A percentile compares a stretch with the other conserved stretches of the same genome.
These are phyloP conservation scores for Ciconia stormi DNA, from an alignment of 2,113 vertebrate species.

Conservation along the genomic window DNA sequence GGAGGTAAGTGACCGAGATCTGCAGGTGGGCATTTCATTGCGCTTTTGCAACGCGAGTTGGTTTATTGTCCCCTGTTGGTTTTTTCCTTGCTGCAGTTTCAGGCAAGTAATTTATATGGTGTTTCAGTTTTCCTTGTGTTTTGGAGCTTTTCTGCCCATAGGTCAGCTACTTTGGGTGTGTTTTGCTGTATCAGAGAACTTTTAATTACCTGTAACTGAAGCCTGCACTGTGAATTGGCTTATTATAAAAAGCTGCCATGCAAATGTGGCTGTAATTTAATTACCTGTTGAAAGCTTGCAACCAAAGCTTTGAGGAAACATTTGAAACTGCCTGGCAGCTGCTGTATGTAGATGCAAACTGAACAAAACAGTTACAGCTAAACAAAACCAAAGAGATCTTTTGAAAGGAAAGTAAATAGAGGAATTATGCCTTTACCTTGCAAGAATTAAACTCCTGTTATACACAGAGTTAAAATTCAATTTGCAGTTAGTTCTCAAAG, in stretches of 20 bases:
- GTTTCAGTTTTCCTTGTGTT: neutral
- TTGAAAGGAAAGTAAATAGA: neutral
- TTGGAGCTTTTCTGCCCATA: neutral
- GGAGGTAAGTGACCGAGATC: neutral
- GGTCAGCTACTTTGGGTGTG: neutral
- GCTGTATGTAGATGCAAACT: neutral
- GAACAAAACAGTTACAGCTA: neutral
- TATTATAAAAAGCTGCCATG: neutral
- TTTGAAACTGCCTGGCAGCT: neutral
- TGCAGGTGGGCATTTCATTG: neutral
- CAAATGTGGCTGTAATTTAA: neutral
- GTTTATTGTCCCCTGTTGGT: neutral
- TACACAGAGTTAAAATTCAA: neutral
- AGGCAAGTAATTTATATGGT: neutral
- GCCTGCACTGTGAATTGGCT: neutral
- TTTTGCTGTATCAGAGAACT: neutral
- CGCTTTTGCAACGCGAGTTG: neutral
- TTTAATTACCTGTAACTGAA: constrained; percentile 15
- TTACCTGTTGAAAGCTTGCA: constrained; percentile 2
- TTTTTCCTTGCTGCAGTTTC: neutral
- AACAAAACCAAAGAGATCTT: neutral
- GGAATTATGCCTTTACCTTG: neutral
- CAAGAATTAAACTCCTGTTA: neutral
- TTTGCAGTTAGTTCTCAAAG: neutral
- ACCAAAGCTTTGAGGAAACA: neutral